Evolutionary conservation across 2,797 vertebrate genomes (phyloP), one percentile per base, ranked within the genome.

Genomic region (Alcedo atthis): DNA sequence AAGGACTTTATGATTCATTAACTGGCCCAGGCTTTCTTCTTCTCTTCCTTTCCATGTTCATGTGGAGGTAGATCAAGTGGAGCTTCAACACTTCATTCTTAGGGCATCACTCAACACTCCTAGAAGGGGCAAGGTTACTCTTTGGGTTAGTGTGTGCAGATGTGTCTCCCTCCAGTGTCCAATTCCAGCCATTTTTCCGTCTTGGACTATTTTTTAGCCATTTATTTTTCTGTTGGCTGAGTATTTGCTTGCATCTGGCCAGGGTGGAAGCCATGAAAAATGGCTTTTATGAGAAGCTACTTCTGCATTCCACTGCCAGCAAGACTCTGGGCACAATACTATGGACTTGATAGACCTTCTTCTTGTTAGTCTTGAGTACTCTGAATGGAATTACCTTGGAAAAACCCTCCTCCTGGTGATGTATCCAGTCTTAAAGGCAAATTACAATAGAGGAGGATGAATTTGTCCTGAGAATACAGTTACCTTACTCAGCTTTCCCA

Each of bases 401-500:
- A 45, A 83, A 89, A 16, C 6, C 10, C 11, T 80, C 17, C 40
- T 70, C 70, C 33, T 68, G 35, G 15, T 33, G 51, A 37, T 55
- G 33, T 73, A 93, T 59, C 67, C 68, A 66, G 42, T 89, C 48
- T 92, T 78, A 73, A 85, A 83, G 18, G 35, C 55, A 83, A 83
- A 57, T 51, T 81, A 81, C 13, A 73, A 25, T 30, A 81, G 33
- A 76, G 1, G 3, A 87, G 63, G 51, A 73, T 85, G 93, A 89
- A 93, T 92, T 93, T 89, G 49, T 83, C 77, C 86, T 79, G 59
- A 92, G 67, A 89, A 43, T 87, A 69, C 54, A 85, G 67, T 89
- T 93, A 74, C 67, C 81, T 94, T 96, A 81, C 53, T 89, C 84
- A 96, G 59, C 89, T 96, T 96, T 93, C 87, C 48, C 79, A 94